Base-by-base conservation (phyloP, 2,888 invertebrate species). In the Timema podura region DNA sequence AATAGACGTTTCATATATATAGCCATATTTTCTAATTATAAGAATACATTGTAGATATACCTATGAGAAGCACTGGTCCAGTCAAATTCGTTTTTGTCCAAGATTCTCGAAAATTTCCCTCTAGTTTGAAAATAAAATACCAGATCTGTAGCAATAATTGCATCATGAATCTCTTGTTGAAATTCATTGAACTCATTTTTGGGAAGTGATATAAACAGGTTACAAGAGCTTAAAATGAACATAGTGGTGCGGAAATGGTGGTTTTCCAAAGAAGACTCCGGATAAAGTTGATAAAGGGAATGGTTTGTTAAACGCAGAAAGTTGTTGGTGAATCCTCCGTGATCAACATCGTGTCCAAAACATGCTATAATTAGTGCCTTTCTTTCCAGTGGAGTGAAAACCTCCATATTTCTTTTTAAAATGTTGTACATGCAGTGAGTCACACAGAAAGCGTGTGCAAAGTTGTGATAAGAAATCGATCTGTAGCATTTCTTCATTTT, bases 291-390 rank as follows among this genome's bases (percentile, higher is more conserved):
- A 0, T 85, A 79, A 11, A 88, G 80, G 0, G 84, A 83, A 70
- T 88, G 85, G 73, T 85, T 84, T 73, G 82, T 82, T 10, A 86
- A 79, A 70, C 83, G 78, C 6, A 88, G 79, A 79, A 84, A 88
- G 77, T 86, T 87, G 77, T 88, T 88, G 73, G 87, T 88, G 76
- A 80, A 83, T 0, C 88, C 89, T 0, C 84, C 85, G 76, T 88
- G 88, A 79, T 88, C 88, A 65, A 87, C 75, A 78, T 89, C 88
- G 76, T 89, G 89, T 77, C 87, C 85, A 0, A 88, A 76, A 0
- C 87, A 85, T 0, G 86, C 82, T 54, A 88, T 77, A 80, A 88
- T 81, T 48, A 89, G 79, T 0, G 84, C 84, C 71, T 49, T 67
- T 76, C 85, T 86, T 83, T 87, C 86, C 68, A 80, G 73, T 71